Evolutionary conservation across 2,888 invertebrate genomes (phyloP).

Genomic region (Mactromeris polynyma): DNA sequence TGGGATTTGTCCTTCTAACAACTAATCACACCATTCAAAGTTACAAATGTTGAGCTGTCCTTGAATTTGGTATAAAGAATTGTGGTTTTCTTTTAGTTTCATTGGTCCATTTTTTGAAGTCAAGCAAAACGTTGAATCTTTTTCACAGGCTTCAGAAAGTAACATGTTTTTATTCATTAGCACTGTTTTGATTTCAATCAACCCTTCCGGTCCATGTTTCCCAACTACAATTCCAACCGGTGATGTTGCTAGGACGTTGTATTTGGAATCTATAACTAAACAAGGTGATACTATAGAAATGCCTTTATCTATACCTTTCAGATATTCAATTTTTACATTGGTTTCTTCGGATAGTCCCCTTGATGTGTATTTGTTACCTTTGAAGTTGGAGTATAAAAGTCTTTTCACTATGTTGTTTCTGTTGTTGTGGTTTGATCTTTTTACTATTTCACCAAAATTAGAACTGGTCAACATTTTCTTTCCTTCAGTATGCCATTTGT

Average conservation of each 20-base stretch:
- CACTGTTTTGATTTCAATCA: conserved; percentile 19
- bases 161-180: not conserved
- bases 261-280: not conserved
- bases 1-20: conserved; percentile 13
- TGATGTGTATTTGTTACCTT: conserved; percentile 4
- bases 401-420: not conserved
- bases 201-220: not conserved
- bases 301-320: not conserved
- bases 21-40: conserved; percentile 34
- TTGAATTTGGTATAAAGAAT: conserved; percentile 28
- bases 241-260: not conserved
- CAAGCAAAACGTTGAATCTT: not conserved
- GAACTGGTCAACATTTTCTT: conserved; percentile 25
- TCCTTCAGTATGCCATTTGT: conserved; percentile 23
- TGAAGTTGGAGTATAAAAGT: conserved; percentile 12
- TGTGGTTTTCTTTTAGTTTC: conserved; percentile 18
- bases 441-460: conserved; percentile 13
- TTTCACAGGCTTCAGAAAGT: not conserved
- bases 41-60: conserved; percentile 11
- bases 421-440: not conserved
- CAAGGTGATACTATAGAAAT: not conserved
- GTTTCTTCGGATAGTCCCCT: conserved; percentile 13
- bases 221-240: not conserved
- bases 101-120: not conserved
- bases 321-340: not conserved